Evolutionary conservation across 2,113 vertebrate genomes (phyloP), one percentile per base, ranked within the genome.

Genomic region (Centropristis striata): DNA sequence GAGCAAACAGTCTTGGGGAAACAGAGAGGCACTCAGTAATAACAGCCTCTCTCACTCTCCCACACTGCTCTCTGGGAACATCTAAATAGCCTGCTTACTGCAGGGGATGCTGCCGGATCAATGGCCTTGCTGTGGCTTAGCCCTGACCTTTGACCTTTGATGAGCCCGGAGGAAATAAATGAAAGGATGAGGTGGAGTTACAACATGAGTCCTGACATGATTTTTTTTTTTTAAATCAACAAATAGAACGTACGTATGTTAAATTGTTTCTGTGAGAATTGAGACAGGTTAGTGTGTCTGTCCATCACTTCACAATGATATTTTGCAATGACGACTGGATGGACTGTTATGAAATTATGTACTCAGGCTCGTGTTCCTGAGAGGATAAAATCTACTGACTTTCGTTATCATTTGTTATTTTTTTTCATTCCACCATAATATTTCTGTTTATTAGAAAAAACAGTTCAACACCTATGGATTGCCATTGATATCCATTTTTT

Each of bases 1-100:
- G 83, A 88, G 90, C 90, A 92, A 93, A 93, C 91, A 93, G 90
- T 85, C 75, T 74, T 55, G 78, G 71, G 71, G 86, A 90, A 90
- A 90, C 88, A 88, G 71, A 84, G 84, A 92, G 78, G 68, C 72
- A 72, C 86, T 90, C 79, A 46, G 78, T 88, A 80, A 92, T 91
- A 92, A 91, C 86, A 88, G 71, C 73, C 83, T 81, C 88, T 84
- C 83, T 63, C 81, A 86, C 75, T 72, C 68, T 72, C 75, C 50
- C 79, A 74, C 83, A 81, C 57, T 67, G 74, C 73, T 86, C 83
- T 82, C 82, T 58, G 78, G 83, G 86, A 78, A 84, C 82, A 86
- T 90, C 71, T 83, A 86, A 88, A 90, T 71, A 80, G 81, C 71
- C 83, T 66, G 71, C 82, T 90, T 85, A 82, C 87, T 68, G 75